phyloP scores from a whole-genome alignment of 2,113 vertebrate species.

The Cariama cristata region DNA sequence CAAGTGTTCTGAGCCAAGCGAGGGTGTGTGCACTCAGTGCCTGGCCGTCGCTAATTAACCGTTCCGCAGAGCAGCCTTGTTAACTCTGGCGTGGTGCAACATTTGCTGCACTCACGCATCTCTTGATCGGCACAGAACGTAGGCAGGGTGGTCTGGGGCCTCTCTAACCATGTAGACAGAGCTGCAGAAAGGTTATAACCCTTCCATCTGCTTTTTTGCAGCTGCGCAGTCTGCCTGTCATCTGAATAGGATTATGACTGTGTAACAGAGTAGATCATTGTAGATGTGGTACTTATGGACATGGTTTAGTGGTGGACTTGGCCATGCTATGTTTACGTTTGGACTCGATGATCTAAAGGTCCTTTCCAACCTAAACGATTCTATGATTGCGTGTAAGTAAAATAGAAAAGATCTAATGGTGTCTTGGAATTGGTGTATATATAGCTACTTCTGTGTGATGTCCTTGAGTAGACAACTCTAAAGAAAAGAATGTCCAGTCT shows the following conservation, averaged over 20 bases:
- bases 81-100: background rate
- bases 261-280: background rate
- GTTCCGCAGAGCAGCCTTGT: background rate
- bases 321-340: too few species aligned
- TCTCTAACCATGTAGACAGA: background rate
- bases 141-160: background rate
- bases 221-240: background rate
- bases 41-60: background rate
- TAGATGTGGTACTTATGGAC: too few species aligned
- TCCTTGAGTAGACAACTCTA: background rate
- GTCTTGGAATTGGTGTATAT: background rate
- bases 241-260: background rate
- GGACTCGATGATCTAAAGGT: too few species aligned
- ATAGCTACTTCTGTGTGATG: background rate
- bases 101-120: background rate
- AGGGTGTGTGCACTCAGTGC: accelerated
- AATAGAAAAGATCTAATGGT: background rate
- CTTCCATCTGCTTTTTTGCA: background rate
- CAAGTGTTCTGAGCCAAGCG: background rate
- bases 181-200: background rate
- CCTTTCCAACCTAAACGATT: too few species aligned
- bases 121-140: background rate
- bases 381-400: background rate
- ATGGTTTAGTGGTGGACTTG: too few species aligned
- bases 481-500: background rate